Evolutionary conservation across 2,797 vertebrate species (phyloP).

Genomic region (Glossophaga mutica): DNA sequence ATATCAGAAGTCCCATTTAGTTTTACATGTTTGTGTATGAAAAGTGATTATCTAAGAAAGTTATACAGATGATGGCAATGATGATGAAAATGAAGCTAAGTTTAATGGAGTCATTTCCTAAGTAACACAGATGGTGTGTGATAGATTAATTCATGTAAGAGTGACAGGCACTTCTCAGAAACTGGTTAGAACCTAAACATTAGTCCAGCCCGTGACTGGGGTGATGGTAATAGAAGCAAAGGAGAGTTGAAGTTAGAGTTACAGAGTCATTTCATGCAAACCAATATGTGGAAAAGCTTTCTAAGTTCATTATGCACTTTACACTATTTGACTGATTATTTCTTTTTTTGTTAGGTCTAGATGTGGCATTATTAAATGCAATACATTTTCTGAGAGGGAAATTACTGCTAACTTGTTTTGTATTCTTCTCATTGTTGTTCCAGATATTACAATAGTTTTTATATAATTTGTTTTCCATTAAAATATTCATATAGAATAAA

Average conservation of each 20-base stretch:
- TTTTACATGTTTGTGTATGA: not conserved
- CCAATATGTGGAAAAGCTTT: not conserved
- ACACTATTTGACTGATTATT: not conserved
- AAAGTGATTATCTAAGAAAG: not conserved
- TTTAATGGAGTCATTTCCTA: not conserved
- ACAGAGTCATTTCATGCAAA: not conserved
- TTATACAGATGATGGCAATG: not conserved
- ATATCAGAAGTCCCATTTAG: not conserved
- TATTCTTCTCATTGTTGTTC: not conserved
- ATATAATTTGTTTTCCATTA: not conserved
- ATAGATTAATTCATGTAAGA: not conserved
- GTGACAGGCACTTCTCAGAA: not conserved
- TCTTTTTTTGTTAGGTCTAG: not conserved
- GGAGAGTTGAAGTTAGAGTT: not conserved
- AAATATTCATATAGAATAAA: not conserved
- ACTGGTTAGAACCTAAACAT: not conserved
- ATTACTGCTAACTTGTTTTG: not conserved
- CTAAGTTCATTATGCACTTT: not conserved
- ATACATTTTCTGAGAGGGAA: not conserved
- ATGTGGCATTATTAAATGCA: not conserved
- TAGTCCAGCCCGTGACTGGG: not conserved
- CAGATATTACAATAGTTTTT: not conserved
- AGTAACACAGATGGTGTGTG: not conserved
- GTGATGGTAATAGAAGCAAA: not conserved
- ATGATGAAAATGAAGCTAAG: not conserved